phyloP scores from a whole-genome alignment of 2,888 invertebrate species.

The Theodoxus fluviatilis region DNA sequence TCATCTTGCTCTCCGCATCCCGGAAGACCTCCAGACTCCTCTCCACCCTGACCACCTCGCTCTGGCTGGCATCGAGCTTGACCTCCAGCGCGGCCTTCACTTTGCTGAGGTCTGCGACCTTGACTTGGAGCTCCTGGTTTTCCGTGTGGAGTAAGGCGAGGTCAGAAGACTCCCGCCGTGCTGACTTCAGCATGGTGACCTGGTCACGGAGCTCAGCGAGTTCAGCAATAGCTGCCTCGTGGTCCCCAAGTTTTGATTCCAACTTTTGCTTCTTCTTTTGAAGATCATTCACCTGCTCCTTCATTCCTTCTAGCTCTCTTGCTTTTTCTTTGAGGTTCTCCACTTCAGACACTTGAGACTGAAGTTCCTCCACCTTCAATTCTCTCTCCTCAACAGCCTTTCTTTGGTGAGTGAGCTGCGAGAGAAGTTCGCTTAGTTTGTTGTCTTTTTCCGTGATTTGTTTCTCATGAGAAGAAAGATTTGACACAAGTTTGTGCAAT shows the following conservation, averaged over 20 bases:
- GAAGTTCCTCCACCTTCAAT: constrained; percentile 10
- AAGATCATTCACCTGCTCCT: constrained; percentile 21
- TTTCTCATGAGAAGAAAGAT: background rate
- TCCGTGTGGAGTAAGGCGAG: too few relatives aligned
- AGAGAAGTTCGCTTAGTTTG: background rate
- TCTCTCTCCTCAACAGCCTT: constrained; percentile 14
- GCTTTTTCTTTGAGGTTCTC: constrained; percentile 20
- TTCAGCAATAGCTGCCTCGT: constrained; percentile 19
- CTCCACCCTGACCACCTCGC: constrained; percentile 24
- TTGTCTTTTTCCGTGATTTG: constrained; percentile 22
- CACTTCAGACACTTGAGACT: constrained; percentile 9
- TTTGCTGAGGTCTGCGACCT: too few relatives aligned
- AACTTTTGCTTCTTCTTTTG: constrained; percentile 17
- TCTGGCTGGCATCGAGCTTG: background rate
- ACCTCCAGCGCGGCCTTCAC: background rate
- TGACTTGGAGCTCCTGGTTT: too few relatives aligned
- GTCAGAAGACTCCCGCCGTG: too few relatives aligned
- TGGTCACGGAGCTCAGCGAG: too few relatives aligned
- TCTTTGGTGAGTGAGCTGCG: constrained; percentile 13
- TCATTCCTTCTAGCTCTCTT: constrained; percentile 14
- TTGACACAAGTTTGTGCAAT: constrained; percentile 13
- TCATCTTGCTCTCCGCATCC: constrained; percentile 44
- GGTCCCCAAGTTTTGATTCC: constrained; percentile 6
- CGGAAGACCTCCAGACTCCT: constrained; percentile 38
- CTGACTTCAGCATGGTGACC: too few relatives aligned